Evolutionary conservation across 53 echinoderm and acorn worm genomes (phyloP), one percentile per base, ranked within the genome.

Genomic region (Hippasteria phrygiana): DNA sequence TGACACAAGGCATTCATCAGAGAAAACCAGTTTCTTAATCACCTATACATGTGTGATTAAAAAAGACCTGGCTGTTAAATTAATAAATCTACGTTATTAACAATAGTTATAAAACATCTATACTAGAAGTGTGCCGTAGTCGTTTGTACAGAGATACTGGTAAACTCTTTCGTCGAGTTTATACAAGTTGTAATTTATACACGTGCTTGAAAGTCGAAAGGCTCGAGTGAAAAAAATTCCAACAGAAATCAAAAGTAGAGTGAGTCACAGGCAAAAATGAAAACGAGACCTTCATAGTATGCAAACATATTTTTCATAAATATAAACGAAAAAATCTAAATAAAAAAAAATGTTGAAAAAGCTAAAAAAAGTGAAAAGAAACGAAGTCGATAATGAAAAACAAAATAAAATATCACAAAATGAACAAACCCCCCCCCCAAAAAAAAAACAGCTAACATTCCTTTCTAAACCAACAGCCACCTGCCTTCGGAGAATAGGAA

Each of bases 61-160:
- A 78, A 56, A 79, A 59, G 14, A 33, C 10, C 62, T 62, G 24
- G 55, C 32, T 24, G 35, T 62, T 79, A 79, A 59, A 79, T 79
- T 79, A 79, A 79, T 67, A 10, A 56, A 79, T 27, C 62, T 79
- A 79, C 79, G 36, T n/a, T 79, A 62, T 62, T 76, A 50, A 79
- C 56, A 79, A 78, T 55, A 13, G 62, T 17, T 38, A 40, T 79
- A 42, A 37, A 34, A 62, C 6, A 5, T 79, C 79, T 79, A 79
- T 56, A 24, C 40, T 62, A 55, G 18, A 78, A 54, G 36, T 39
- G 55, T 37, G 47, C 29, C 22, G 11, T 17, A 39, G n/a, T 73
- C 41, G 42, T 41, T 43, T 73, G 67, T 59, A 59, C 59, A 59
- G 26, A 24, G 59, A 59, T 59, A 59, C 59, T 59, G 59, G 59